phyloP scores from a whole-genome alignment of 2,113 vertebrate genomes.

The Ceyx cyanopectus region DNA sequence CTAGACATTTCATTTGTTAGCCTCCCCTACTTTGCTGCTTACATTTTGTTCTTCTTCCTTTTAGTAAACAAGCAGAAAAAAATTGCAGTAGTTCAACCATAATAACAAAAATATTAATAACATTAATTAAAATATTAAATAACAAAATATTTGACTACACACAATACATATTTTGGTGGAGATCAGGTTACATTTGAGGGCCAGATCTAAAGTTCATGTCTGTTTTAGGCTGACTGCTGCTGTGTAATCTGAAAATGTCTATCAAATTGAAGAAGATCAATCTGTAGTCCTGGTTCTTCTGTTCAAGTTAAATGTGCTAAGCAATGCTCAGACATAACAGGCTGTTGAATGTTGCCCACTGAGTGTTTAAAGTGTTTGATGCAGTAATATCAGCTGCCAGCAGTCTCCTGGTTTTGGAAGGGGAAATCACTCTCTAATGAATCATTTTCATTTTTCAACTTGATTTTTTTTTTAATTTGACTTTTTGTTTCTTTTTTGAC shows the following conservation, averaged over 20 bases:
- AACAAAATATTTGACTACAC: not conserved
- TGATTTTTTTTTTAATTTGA: not conserved
- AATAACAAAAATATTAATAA: no score
- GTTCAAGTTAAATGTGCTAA: not conserved
- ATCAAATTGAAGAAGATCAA: not conserved
- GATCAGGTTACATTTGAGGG: not conserved
- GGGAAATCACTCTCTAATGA: not conserved
- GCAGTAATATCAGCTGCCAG: not conserved
- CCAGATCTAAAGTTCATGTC: not conserved
- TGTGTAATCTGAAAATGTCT: not conserved
- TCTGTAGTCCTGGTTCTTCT: not conserved
- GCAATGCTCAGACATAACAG: not conserved
- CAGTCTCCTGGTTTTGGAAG: not conserved
- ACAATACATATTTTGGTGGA: not conserved
- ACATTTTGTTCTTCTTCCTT: conserved; percentile 22
- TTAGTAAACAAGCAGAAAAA: conserved; percentile 91
- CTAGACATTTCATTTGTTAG: not conserved
- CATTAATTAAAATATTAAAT: not conserved
- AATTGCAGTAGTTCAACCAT: conserved; percentile 91
- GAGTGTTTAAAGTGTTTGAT: not conserved
- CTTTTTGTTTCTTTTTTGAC: conserved; percentile 42
- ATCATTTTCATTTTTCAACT: not conserved
- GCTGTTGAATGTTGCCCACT: not conserved
- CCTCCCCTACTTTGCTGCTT: not conserved
- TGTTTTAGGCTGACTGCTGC: not conserved